Conservation (phyloP, 30 jellyfish, hydroid and myxozoan genomes). For the Sanderia malayensis region DNA sequence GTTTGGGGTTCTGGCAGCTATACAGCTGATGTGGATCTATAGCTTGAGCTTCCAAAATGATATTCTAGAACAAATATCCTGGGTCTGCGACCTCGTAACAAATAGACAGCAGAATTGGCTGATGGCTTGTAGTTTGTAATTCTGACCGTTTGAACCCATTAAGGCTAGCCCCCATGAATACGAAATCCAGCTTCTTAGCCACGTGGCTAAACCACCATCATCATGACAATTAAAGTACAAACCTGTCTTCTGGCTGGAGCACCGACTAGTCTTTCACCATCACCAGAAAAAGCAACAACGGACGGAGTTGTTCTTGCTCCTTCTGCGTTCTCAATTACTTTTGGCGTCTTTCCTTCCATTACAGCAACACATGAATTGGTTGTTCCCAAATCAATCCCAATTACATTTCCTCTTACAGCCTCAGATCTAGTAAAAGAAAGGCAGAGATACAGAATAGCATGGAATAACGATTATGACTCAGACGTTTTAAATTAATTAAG, state of each 20-base stretch:
- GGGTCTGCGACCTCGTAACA: too few species aligned
- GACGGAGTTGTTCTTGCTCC: slow-evolving; percentile 98
- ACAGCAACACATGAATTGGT: slow-evolving; percentile 97
- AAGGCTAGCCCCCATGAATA: too few species aligned
- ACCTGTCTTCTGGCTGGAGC: slow-evolving; percentile 99
- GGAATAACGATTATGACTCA: not conserved
- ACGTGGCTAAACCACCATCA: too few species aligned
- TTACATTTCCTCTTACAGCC: slow-evolving; percentile 84
- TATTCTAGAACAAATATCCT: too few species aligned
- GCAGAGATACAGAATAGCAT: not conserved
- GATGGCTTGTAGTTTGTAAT: too few species aligned
- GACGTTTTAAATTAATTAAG: not conserved
- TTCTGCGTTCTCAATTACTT: slow-evolving; percentile 93
- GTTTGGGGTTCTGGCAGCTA: too few species aligned
- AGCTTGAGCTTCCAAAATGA: too few species aligned
- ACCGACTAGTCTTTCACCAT: slow-evolving; percentile 95
- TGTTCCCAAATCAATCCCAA: slow-evolving; percentile 98
- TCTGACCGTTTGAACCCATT: too few species aligned
- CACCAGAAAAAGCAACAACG: slow-evolving; percentile 87
- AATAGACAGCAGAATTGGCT: too few species aligned
- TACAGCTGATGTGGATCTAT: too few species aligned
- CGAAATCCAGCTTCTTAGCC: too few species aligned
- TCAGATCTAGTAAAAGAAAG: slow-evolving; percentile 47
- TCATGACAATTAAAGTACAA: too few species aligned
- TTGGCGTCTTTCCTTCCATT: slow-evolving; percentile 95